Conservation (phyloP, 2,113 vertebrate genomes). For the Rhagologus leucostigma region DNA sequence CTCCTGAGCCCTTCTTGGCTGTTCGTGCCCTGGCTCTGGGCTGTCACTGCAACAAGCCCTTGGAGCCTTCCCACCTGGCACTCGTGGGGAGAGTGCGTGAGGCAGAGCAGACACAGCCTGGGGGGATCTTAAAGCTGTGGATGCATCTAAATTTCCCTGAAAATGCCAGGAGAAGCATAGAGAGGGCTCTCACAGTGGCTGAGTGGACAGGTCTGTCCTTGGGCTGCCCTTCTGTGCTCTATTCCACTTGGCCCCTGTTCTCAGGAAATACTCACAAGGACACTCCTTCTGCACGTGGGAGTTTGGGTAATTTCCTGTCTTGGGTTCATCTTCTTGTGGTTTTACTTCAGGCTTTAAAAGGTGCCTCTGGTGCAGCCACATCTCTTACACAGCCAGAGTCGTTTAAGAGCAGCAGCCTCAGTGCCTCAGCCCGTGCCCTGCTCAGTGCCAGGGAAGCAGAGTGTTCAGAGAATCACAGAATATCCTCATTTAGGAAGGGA, state of each 20-base stretch:
- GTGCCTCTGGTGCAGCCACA: neutral
- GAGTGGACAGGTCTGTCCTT: neutral
- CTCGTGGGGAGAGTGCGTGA: rapidly evolving
- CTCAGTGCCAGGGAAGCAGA: neutral
- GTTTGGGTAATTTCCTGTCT: neutral
- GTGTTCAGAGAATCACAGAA: neutral
- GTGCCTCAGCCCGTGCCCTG: neutral
- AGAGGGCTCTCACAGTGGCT: neutral
- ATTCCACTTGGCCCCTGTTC: neutral
- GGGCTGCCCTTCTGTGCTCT: neutral
- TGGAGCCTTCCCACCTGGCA: neutral
- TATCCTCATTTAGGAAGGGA: neutral
- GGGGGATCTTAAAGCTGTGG: neutral
- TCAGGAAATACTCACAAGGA: neutral
- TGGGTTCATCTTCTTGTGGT: neutral
- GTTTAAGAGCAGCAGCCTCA: neutral
- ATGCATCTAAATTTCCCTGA: neutral
- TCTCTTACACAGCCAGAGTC: neutral
- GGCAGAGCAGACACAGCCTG: neutral
- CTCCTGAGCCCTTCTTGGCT: neutral
- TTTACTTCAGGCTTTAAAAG: neutral
- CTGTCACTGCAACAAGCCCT: neutral
- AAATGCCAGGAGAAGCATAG: neutral
- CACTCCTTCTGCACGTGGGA: neutral
- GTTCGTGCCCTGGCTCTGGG: neutral